phyloP scores from a whole-genome alignment of 2,113 vertebrate species.

The Peromyscus californicus region DNA sequence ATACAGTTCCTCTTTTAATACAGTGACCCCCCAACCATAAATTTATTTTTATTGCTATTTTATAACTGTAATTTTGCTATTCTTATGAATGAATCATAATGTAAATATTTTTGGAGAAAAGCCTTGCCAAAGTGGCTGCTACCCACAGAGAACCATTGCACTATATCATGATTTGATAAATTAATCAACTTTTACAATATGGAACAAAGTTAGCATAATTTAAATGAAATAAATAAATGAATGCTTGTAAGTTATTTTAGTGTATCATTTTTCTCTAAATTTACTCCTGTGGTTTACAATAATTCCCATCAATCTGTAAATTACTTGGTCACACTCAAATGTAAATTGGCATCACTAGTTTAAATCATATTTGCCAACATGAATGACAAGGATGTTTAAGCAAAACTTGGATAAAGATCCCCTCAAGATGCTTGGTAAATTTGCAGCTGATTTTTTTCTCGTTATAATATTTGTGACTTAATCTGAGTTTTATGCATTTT shows the following conservation, averaged over 20 bases:
- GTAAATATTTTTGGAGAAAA: not conserved
- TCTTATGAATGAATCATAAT: not conserved
- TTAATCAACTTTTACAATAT: not conserved
- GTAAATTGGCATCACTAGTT: not conserved
- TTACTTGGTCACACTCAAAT: not conserved
- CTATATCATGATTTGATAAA: not conserved
- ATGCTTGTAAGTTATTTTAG: not conserved
- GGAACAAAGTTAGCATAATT: not conserved
- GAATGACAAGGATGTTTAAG: not conserved
- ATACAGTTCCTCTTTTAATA: not conserved
- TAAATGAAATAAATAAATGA: not conserved
- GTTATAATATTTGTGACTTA: not conserved
- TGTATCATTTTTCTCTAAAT: not conserved
- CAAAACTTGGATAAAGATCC: not conserved
- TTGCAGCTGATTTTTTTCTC: not conserved
- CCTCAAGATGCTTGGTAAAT: not conserved
- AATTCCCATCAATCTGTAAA: not conserved
- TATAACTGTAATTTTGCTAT: not conserved
- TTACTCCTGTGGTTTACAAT: not conserved
- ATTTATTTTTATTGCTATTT: not conserved
- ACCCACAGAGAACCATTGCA: too few relatives aligned
- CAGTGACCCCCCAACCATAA: not conserved
- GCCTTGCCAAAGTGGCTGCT: not conserved
- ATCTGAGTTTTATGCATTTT: not conserved
- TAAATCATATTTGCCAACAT: not conserved